These are phyloP conservation scores for Dendrolimus punctatus DNA, from an alignment of 1,140 invertebrate genomes.

Conservation along the genomic window DNA sequence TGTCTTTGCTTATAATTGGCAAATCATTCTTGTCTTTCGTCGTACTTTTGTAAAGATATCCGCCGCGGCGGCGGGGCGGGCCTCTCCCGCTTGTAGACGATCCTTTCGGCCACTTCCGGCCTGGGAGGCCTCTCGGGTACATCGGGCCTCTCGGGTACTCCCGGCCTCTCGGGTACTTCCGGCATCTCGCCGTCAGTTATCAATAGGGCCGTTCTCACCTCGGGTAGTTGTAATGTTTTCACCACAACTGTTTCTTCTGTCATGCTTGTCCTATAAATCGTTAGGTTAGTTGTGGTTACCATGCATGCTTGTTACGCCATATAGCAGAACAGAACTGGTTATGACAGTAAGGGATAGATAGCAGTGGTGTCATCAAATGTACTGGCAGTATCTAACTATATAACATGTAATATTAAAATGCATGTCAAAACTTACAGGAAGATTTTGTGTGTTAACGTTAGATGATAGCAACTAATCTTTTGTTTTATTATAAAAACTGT, in stretches of 20 bases:
- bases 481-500: too few relatives aligned
- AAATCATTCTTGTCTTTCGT: slow-evolving; percentile 12
- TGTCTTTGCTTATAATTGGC: too few relatives aligned
- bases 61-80: slow-evolving; percentile 46
- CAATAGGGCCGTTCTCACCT: slow-evolving; percentile 38
- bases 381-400: too few relatives aligned
- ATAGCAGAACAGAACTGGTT: slow-evolving; percentile 20
- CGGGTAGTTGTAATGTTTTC: slow-evolving; percentile 39
- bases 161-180: slow-evolving; percentile 9
- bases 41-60: slow-evolving; percentile 43
- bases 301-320: slow-evolving; percentile 40
- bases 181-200: slow-evolving; percentile 18
- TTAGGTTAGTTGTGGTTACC: slow-evolving; percentile 13
- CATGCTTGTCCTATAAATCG: slow-evolving; percentile 37
- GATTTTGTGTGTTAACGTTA: too few relatives aligned
- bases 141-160: slow-evolving; percentile 20
- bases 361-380: background rate
- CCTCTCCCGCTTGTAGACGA: slow-evolving; percentile 30
- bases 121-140: slow-evolving; percentile 11
- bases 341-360: background rate
- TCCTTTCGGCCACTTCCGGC: slow-evolving; percentile 12
- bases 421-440: too few relatives aligned
- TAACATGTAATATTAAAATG: too few relatives aligned
- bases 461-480: too few relatives aligned
- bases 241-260: slow-evolving; percentile 42